A percentile compares a stretch with the other conserved stretches of the same genome.
Conservation (phyloP, 1,140 invertebrate species). For the Spodoptera frugiperda region DNA sequence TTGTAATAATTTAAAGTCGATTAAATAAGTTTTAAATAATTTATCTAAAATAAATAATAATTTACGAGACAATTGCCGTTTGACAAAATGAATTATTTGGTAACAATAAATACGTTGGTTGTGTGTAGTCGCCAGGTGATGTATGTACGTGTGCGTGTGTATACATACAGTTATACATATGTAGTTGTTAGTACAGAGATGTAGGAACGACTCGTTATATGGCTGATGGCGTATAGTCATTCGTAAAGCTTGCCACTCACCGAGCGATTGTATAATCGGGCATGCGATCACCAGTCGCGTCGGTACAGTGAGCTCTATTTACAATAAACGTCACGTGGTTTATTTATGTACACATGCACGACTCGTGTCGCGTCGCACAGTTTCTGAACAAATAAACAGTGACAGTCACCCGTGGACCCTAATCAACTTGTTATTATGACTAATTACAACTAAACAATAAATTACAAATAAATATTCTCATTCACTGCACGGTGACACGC, state of each 20-base stretch:
- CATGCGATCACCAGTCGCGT: constrained; percentile 2
- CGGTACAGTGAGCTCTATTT: constrained; percentile 24
- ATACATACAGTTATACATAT: not conserved
- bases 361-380: constrained; percentile 5
- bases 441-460: constrained; percentile 45
- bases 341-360: constrained; percentile 21
- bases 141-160: not conserved
- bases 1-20: constrained; percentile 31
- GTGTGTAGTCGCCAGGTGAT: constrained; percentile 27
- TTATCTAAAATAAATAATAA: constrained; percentile 51
- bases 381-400: constrained; percentile 37
- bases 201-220: constrained; percentile 38
- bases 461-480: constrained; percentile 46
- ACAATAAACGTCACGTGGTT: constrained; percentile 38
- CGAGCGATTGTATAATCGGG: constrained; percentile 20
- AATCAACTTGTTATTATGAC: constrained; percentile 11
- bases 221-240: constrained; percentile 34
- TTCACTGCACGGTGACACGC: constrained; percentile 16
- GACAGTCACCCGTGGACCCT: constrained; percentile 38
- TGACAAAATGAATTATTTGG: constrained; percentile 59
- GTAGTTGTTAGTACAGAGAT: not conserved
- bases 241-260: constrained; percentile 16
- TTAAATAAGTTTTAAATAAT: constrained; percentile 40
- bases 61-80: constrained; percentile 24
- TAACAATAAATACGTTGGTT: constrained; percentile 59